Percentiles rank a stretch among this genome's conserved stretches.
Conservation (phyloP, 2,113 vertebrate genomes). For the Theropithecus gelada region DNA sequence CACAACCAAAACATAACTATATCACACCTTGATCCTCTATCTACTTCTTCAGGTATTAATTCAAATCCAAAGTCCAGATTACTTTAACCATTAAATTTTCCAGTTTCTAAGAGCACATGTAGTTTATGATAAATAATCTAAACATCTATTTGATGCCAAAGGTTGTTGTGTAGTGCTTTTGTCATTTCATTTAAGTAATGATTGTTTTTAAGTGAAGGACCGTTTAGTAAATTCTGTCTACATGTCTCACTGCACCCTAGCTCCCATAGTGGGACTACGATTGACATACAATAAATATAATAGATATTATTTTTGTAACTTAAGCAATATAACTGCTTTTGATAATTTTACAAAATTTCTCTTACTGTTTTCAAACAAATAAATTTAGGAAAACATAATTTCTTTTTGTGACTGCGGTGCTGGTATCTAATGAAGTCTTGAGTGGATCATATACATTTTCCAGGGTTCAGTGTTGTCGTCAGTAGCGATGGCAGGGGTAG, state of each 20-base stretch:
- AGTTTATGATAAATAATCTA: background rate
- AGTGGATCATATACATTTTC: background rate
- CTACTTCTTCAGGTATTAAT: background rate
- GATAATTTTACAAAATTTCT: background rate
- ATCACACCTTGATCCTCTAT: background rate
- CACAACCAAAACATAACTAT: background rate
- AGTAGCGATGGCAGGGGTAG: too few species aligned
- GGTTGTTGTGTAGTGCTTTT: background rate
- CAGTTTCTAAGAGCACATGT: background rate
- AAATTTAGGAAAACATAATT: background rate
- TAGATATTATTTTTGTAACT: background rate
- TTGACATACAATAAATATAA: background rate
- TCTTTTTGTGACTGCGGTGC: background rate
- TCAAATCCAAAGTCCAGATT: background rate
- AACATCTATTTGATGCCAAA: fast-evolving
- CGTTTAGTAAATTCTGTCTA: background rate
- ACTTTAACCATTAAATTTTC: background rate
- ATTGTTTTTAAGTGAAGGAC: background rate
- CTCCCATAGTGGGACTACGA: background rate
- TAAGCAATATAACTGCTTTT: background rate
- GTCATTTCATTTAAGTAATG: background rate
- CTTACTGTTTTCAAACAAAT: background rate
- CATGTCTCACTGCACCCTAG: fast-evolving
- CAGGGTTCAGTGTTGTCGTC: background rate
- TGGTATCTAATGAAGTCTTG: background rate